Base-by-base conservation (phyloP, 1,140 invertebrate species). In the Drosophila oshimai region DNA sequence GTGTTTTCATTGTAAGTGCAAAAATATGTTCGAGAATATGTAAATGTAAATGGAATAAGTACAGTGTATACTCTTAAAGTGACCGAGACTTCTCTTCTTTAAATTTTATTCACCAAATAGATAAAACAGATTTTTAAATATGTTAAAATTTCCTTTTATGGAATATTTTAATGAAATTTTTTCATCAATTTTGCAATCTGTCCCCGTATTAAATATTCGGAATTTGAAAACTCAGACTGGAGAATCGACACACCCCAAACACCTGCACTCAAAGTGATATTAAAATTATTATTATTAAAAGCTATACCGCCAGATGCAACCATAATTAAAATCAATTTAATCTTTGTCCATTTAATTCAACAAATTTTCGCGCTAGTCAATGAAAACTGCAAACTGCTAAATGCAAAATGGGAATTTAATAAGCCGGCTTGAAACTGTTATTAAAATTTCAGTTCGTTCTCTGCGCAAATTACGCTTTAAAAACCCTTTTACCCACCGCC, bases 391-490 rank as follows among this genome's bases (percentile, higher is more conserved):
- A n/a, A 31, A 47, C 18, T 10, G 18, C 5, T 9, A 47, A 22
- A 6, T 13, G 22, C 41, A 49, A 46, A 55, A 51, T 22, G 6
- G 12, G 26, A 55, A 55, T 55, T 55, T 55, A 55, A 55, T 55
- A 31, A 31, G 45, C 51, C 26, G 26, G n/a, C 37, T 41, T 22
- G 5, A 36, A 36, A 36, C 3, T 13, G 6, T 15, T 53, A 53
- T 53, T 46, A 28, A 53, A 13, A 53, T 53, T 36, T 46, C 22
- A 13, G 15, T 6, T 46, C 13, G 24, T 51, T 12, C 13, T 6
- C 10, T 13, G 22, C 5, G n/a, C 13, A 18, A 39, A 39, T 51
- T 18, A 39, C 49, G 39, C 22, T 36, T 62, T 28, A 15, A 39
- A 58, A 58, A 28, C 46, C 46, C 28, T 17, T 46, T 45, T 29